Conservation (phyloP, 2,888 invertebrate species). For the Spicauda simplicius region DNA sequence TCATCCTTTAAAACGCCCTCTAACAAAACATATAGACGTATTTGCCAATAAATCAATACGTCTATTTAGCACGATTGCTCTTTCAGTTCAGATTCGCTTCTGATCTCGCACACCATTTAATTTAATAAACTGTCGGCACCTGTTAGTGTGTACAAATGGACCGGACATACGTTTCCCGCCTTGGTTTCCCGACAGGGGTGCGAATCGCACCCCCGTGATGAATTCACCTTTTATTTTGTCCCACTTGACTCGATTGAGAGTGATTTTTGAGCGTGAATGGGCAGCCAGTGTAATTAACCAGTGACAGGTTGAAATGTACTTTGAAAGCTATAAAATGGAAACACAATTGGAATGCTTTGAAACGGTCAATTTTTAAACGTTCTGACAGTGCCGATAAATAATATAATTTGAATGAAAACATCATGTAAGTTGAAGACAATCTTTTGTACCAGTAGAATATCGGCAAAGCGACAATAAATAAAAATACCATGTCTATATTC, state of each 20-base stretch:
- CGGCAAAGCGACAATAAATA: too few species aligned
- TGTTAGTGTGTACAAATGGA: constrained; percentile 80
- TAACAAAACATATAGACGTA: constrained; percentile 5
- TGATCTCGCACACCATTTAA: constrained; percentile 68
- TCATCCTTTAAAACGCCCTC: not conserved
- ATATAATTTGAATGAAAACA: not conserved
- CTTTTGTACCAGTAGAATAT: too few species aligned
- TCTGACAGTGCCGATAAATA: not conserved
- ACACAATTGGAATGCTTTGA: constrained; percentile 23
- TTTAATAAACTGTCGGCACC: constrained; percentile 79
- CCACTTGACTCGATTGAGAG: constrained; percentile 82
- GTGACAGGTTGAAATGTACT: constrained; percentile 79
- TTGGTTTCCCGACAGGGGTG: constrained; percentile 72
- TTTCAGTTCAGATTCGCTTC: constrained; percentile 20
- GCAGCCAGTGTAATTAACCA: constrained; percentile 79
- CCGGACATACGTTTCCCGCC: constrained; percentile 80
- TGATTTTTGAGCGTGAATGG: constrained; percentile 83
- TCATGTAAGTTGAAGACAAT: not conserved
- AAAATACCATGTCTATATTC: too few species aligned
- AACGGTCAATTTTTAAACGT: not conserved
- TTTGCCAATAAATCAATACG: constrained; percentile 11
- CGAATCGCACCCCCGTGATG: constrained; percentile 74
- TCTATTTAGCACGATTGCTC: constrained; percentile 8
- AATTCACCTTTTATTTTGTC: constrained; percentile 83
- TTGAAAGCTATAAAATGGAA: constrained; percentile 75